phyloP scores from a whole-genome alignment of 2,888 invertebrate genomes.

The Cosmopolites sordidus region DNA sequence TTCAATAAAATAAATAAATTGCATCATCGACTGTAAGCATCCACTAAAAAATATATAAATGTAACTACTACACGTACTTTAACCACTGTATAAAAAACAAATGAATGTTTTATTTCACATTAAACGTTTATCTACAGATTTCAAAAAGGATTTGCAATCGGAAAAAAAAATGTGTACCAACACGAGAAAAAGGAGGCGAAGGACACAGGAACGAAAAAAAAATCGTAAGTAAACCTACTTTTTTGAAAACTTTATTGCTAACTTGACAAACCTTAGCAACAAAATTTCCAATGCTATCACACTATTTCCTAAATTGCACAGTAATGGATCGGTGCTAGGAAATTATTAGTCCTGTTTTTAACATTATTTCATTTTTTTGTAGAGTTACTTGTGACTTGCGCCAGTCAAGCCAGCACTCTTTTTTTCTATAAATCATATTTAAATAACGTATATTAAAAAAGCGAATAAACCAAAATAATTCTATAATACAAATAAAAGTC shows the following conservation, averaged over 20 bases:
- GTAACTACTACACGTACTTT: constrained; percentile 26
- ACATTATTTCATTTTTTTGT: constrained; percentile 20
- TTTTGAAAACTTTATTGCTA: constrained; percentile 26
- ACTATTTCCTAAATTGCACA: constrained; percentile 27
- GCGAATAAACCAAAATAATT: constrained; percentile 26
- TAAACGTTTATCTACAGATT: constrained; percentile 19
- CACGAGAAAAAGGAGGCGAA: constrained; percentile 15
- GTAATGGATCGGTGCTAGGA: constrained; percentile 22
- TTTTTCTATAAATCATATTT: constrained; percentile 25
- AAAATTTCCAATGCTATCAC: constrained; percentile 26
- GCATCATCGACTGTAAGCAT: constrained; percentile 46
- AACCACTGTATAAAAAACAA: constrained; percentile 24
- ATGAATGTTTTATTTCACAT: constrained; percentile 14
- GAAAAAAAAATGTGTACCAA: constrained; percentile 1
- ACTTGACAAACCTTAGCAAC: constrained; percentile 15
- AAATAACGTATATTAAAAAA: constrained; percentile 26
- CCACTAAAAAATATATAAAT: constrained; percentile 39
- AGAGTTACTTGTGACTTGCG: constrained; percentile 31
- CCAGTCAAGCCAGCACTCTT: constrained; percentile 34
- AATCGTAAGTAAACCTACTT: constrained; percentile 23
- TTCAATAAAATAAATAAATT: constrained; percentile 48
- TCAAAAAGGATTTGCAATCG: constrained; percentile 2
- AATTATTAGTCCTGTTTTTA: constrained; percentile 19
- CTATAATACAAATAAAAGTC: constrained; percentile 25
- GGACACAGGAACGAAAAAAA: constrained; percentile 18